Evolutionary conservation across 2,797 vertebrate genomes (phyloP).

Genomic region (Emydoidea blandingii): DNA sequence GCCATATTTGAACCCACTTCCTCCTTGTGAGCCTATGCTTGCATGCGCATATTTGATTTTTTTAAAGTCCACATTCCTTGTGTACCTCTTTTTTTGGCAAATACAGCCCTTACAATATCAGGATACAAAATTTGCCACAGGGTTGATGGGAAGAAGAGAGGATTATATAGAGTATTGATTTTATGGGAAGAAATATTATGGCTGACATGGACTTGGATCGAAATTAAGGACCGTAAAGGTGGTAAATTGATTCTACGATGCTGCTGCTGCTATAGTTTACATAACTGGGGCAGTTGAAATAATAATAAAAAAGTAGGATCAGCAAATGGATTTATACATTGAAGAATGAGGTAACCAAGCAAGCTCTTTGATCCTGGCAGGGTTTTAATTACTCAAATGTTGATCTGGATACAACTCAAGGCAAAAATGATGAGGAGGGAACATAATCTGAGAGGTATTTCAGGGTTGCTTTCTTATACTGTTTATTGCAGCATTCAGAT

Average conservation of each 20-base stretch:
- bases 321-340: slow-evolving; percentile 75
- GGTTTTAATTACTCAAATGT: slow-evolving; percentile 81
- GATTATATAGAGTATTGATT: slow-evolving; percentile 18
- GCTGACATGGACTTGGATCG: slow-evolving; percentile 67
- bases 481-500: slow-evolving; percentile 76
- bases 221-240: slow-evolving; percentile 59
- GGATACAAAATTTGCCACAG: neutral
- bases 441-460: slow-evolving; percentile 73
- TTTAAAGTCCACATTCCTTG: neutral
- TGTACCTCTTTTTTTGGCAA: neutral
- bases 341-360: slow-evolving; percentile 58
- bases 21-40: neutral
- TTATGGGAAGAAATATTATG: slow-evolving; percentile 63
- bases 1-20: neutral
- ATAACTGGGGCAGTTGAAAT: slow-evolving; percentile 56
- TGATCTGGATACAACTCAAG: slow-evolving; percentile 75
- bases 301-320: slow-evolving; percentile 23
- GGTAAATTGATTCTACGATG: slow-evolving; percentile 57
- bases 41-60: neutral
- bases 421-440: slow-evolving; percentile 71
- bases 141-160: slow-evolving; percentile 10
- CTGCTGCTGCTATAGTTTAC: slow-evolving; percentile 26
- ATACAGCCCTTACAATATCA: neutral
- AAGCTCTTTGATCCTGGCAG: slow-evolving; percentile 78
- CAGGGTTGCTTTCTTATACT: slow-evolving; percentile 73